Base-by-base conservation (phyloP, 1,140 invertebrate genomes). In the Dendrolimus punctatus region DNA sequence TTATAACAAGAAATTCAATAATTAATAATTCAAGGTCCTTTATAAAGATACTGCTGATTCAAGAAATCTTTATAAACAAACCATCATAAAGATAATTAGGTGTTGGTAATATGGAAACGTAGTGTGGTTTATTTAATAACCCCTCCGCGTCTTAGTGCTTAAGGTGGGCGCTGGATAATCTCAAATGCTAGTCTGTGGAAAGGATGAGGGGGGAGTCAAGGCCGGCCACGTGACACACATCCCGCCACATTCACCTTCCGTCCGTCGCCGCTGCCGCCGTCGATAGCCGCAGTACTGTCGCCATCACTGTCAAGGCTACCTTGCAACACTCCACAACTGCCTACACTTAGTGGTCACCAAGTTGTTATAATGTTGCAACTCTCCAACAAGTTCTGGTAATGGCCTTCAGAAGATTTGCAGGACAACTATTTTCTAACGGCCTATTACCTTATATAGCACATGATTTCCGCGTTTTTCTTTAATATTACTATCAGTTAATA, bases 201-300 rank as follows among this genome's bases (percentile, higher is more conserved):
- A 73, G 65, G 72, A 65, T 73, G 53, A 71, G 73, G 65, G 76
- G 76, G 75, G 76, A 76, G 71, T 76, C 76, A 83, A 80, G 82
- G 82, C 73, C 78, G 72, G 57, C 64, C 60, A 65, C 62, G 57
- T 68, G 73, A 78, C 77, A 76, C 57, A 78, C 71, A 79, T 78
- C 77, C 79, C 75, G 72, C 76, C 70, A 80, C 79, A 81, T 81
- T 84, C 80, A 79, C 78, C 76, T 79, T 81, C 73, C 77, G 76
- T 68, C 72, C 71, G 64, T 53, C 57, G 61, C 59, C 51, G 56
- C 54, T 48, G 57, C 41, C 50, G 46, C 43, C 53, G 51, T 54
- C 56, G 46, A 66, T 71, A 73, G 72, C 64, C 70, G 68, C 61
- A 67, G 59, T 23, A 23, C 23, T 23, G 23, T 66, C 70, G 68